A percentile compares a stretch with the other conserved stretches of the same genome.
Evolutionary conservation across 1,140 invertebrate species (phyloP).

Genomic region (Danaus plexippus): DNA sequence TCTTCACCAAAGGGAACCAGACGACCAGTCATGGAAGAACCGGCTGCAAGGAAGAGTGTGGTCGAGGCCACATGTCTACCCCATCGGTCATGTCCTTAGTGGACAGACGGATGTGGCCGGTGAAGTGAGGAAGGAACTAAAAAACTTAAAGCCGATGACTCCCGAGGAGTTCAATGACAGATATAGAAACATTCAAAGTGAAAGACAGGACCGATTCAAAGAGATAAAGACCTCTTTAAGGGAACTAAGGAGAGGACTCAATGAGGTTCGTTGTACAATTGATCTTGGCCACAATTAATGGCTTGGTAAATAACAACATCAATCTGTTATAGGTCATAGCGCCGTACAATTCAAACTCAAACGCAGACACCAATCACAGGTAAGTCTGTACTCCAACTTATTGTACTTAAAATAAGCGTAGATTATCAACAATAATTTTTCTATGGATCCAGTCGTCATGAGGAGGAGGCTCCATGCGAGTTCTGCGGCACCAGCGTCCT

Average conservation of each 20-base stretch:
- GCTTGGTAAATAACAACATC: background rate
- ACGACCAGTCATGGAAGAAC: constrained; percentile 29
- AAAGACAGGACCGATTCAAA: constrained; percentile 34
- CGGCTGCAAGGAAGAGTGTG: constrained; percentile 28
- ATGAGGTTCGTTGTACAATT: constrained; percentile 31
- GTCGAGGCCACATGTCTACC: constrained; percentile 6
- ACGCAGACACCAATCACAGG: constrained; percentile 19
- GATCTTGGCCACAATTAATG: background rate
- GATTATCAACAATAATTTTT: background rate
- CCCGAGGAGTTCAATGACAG: constrained; percentile 39
- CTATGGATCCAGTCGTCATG: constrained; percentile 1
- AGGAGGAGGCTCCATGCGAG: constrained; percentile 46
- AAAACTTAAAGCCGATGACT: constrained; percentile 45
- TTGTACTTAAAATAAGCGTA: background rate
- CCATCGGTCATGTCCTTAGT: constrained; percentile 18
- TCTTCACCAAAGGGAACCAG: constrained; percentile 27
- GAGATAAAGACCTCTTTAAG: constrained; percentile 50
- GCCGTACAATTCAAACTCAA: constrained; percentile 27
- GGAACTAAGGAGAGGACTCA: constrained; percentile 43
- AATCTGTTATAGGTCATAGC: constrained; percentile 36
- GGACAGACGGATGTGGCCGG: constrained; percentile 3
- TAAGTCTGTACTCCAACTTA: constrained; percentile 19
- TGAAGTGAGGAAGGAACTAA: constrained; percentile 24
- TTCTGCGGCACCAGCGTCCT: constrained; percentile 38
- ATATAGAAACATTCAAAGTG: constrained; percentile 14